These are phyloP conservation scores for Scaptomyza cyrtandrae DNA, from an alignment of 2,888 invertebrate species.

Conservation along the genomic window DNA sequence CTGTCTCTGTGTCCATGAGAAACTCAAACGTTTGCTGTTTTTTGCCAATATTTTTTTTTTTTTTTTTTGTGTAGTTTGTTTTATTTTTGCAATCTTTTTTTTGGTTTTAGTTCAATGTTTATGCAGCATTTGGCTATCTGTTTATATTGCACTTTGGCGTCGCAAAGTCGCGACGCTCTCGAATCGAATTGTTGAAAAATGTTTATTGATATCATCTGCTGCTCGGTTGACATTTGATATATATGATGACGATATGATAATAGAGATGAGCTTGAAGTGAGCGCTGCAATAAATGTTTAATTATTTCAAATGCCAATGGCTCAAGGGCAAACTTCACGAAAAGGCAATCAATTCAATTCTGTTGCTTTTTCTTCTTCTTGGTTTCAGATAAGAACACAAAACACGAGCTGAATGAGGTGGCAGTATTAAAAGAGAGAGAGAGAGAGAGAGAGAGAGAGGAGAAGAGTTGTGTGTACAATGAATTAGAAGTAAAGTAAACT, in stretches of 20 bases:
- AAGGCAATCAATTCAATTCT: neutral
- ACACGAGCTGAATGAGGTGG: neutral
- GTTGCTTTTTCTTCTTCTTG: neutral
- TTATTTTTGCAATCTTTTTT: neutral
- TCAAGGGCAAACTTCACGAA: neutral
- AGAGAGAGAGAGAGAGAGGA: too few relatives aligned
- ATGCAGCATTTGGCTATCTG: conserved; percentile 41
- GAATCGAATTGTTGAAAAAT: conserved; percentile 44
- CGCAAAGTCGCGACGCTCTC: conserved; percentile 44
- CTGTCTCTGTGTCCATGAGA: conserved; percentile 20
- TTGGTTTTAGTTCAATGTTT: conserved; percentile 33
- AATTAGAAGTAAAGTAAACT: too few relatives aligned
- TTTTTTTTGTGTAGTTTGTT: neutral
- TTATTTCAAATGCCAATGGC: neutral
- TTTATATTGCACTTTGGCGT: conserved; percentile 56
- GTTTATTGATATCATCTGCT: conserved; percentile 41
- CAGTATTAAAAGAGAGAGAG: too few relatives aligned
- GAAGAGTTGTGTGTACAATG: too few relatives aligned
- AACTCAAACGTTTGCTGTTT: conserved; percentile 19
- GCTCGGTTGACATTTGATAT: conserved; percentile 15
- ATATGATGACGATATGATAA: neutral
- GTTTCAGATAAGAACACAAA: neutral
- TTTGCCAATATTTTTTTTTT: neutral
- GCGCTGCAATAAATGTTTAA: neutral
- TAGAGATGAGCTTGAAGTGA: neutral